These are phyloP conservation scores for Linnaemya vulpina DNA, from an alignment of 2,888 invertebrate species.

Conservation along the genomic window DNA sequence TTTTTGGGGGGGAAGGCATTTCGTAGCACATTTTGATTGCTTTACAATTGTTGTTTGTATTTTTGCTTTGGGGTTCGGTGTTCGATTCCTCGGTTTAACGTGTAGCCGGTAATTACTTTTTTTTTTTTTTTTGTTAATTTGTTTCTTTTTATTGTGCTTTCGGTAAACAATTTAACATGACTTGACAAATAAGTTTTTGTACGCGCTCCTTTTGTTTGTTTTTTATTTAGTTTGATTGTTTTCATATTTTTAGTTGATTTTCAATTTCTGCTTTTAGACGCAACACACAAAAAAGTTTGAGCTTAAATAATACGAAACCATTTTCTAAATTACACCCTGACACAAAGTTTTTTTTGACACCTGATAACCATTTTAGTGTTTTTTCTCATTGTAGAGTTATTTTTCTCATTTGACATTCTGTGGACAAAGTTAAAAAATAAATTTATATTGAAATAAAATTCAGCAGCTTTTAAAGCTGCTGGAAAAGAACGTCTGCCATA, in stretches of 20 bases:
- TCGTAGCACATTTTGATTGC: constrained; percentile 61
- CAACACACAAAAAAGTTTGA: too few relatives aligned
- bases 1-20: background rate
- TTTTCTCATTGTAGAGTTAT: too few relatives aligned
- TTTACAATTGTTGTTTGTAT: constrained; percentile 56
- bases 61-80: constrained; percentile 1
- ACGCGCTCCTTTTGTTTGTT: background rate
- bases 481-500: too few relatives aligned
- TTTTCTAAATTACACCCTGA: too few relatives aligned
- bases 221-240: background rate
- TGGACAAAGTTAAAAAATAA: too few relatives aligned
- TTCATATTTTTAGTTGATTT: background rate
- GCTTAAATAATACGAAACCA: too few relatives aligned
- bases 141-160: too few relatives aligned
- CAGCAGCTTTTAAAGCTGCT: too few relatives aligned
- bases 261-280: background rate
- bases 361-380: background rate
- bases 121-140: background rate
- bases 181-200: constrained; percentile 55
- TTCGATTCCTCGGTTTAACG: constrained; percentile 40
- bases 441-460: too few relatives aligned
- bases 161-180: constrained; percentile 65
- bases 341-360: too few relatives aligned
- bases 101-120: constrained; percentile 52
- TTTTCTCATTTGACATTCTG: too few relatives aligned